phyloP scores from a whole-genome alignment of 1,140 invertebrate species.

The Uloborus diversus region DNA sequence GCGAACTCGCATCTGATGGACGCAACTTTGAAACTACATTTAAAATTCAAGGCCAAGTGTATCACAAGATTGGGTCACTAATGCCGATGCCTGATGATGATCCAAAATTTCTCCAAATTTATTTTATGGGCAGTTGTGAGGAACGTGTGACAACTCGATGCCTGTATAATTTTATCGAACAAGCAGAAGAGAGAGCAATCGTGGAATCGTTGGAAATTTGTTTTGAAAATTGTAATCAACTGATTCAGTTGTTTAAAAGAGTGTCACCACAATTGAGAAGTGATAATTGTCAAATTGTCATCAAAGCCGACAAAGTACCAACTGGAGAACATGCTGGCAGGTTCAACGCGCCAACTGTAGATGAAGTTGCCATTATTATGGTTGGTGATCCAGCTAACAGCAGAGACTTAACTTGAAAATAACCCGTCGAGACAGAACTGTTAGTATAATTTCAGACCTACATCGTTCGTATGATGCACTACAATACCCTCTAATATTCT shows the following conservation, averaged over 20 bases:
- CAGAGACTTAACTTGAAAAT: neutral
- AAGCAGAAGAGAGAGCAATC: too few relatives aligned
- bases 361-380: neutral
- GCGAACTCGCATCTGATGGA: too few relatives aligned
- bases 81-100: too few relatives aligned
- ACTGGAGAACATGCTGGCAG: neutral
- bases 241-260: too few relatives aligned
- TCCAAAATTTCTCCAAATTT: too few relatives aligned
- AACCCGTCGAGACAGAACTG: neutral
- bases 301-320: neutral
- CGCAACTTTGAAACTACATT: slow-evolving; percentile 49
- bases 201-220: too few relatives aligned
- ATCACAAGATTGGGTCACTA: too few relatives aligned
- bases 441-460: neutral
- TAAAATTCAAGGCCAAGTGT: slow-evolving; percentile 34
- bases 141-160: too few relatives aligned
- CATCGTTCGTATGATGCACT: neutral
- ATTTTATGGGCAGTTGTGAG: too few relatives aligned
- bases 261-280: too few relatives aligned
- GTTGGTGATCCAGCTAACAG: neutral
- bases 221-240: too few relatives aligned
- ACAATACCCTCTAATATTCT: neutral
- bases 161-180: too few relatives aligned
- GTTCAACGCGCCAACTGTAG: neutral
- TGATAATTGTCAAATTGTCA: neutral